Evolutionary conservation across 2,888 invertebrate genomes (phyloP).

Genomic region (Nemoura dubitans): DNA sequence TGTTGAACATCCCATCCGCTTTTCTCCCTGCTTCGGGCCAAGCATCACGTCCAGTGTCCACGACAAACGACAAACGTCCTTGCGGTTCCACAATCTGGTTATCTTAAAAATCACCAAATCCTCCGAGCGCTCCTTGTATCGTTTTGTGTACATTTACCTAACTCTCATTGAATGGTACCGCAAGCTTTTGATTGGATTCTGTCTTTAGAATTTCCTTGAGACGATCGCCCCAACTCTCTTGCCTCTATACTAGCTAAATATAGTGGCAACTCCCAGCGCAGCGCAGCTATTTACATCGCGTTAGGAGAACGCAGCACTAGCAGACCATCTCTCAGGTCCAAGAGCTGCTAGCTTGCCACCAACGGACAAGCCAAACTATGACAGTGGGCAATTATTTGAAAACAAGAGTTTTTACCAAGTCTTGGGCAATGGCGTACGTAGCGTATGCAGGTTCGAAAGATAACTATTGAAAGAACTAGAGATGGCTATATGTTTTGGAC

Average conservation of each 20-base stretch:
- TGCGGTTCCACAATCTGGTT: too few relatives aligned
- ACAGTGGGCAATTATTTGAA: neutral
- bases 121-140: neutral
- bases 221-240: neutral
- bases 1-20: too few relatives aligned
- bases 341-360: neutral
- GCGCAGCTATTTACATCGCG: conserved; percentile 23
- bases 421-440: neutral
- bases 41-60: too few relatives aligned
- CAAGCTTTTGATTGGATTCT: neutral
- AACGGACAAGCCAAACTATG: neutral
- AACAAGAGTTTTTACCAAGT: conserved; percentile 3
- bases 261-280: neutral
- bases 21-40: too few relatives aligned
- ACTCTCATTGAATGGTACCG: conserved; percentile 1
- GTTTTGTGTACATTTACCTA: neutral
- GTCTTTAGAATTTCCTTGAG: neutral
- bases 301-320: neutral
- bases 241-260: conserved; percentile 17
- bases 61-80: too few relatives aligned
- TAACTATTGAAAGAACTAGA: neutral
- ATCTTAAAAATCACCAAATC: too few relatives aligned
- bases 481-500: neutral
- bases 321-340: neutral
- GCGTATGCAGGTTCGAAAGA: conserved; percentile 16